phyloP scores from a whole-genome alignment of 2,888 invertebrate species.

The Philopedon plagiatum region DNA sequence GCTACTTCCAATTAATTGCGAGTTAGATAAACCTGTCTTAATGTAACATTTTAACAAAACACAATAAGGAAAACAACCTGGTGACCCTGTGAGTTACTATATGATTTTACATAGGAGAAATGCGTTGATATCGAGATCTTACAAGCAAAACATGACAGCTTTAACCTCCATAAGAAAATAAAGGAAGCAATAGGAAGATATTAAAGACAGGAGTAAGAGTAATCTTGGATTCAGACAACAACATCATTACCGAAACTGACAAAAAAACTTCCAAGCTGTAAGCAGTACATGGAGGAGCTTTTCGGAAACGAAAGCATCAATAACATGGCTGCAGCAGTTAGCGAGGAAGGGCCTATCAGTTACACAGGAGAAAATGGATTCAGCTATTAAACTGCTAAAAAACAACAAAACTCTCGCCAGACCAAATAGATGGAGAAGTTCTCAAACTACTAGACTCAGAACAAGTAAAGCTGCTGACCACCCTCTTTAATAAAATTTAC shows the following conservation, averaged over 20 bases:
- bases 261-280: conserved; percentile 7
- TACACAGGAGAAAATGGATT: conserved; percentile 13
- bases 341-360: conserved; percentile 11
- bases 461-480: conserved; percentile 17
- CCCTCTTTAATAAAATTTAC: conserved; percentile 23
- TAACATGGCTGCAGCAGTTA: not conserved
- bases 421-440: not conserved
- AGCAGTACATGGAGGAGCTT: conserved; percentile 31
- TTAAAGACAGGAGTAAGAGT: not conserved
- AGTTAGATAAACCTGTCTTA: no score
- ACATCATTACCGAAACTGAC: conserved; percentile 22
- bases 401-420: conserved; percentile 16
- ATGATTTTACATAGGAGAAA: no score
- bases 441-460: no score
- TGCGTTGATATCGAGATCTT: conserved; percentile 33
- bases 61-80: no score
- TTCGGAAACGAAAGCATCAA: not conserved
- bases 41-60: no score
- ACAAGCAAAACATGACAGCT: conserved; percentile 28
- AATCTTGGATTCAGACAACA: conserved; percentile 6
- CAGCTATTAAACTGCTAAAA: conserved; percentile 19
- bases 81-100: no score
- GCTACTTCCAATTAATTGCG: no score
- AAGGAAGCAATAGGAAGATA: conserved; percentile 20
- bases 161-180: conserved; percentile 38